Percentiles rank a stretch among this genome's conserved stretches.
These are phyloP conservation scores for Chalcosyrphus nemorum DNA, from an alignment of 2,888 invertebrate genomes.

Conservation along the genomic window DNA sequence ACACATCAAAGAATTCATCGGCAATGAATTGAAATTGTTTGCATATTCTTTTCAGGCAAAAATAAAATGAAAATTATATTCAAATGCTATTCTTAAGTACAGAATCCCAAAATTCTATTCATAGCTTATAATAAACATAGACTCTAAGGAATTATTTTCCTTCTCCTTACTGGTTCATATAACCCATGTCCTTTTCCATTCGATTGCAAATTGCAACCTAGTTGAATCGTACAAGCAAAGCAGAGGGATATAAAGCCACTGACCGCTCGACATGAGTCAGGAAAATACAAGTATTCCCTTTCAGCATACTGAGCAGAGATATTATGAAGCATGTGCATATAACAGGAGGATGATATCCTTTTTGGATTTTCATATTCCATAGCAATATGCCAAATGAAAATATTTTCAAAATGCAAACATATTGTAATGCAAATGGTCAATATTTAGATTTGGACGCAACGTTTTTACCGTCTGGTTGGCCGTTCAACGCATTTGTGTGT, in stretches of 20 bases:
- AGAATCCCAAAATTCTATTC: neutral
- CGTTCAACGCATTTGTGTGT: slow-evolving; percentile 17
- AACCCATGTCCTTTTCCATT: neutral
- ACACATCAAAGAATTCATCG: too few relatives aligned
- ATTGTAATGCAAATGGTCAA: slow-evolving; percentile 80
- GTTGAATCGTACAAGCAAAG: neutral
- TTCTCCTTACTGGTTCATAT: neutral
- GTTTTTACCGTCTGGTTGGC: slow-evolving; percentile 49
- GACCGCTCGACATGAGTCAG: slow-evolving; percentile 26
- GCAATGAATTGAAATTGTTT: neutral
- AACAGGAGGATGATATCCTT: slow-evolving; percentile 23
- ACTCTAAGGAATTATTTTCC: slow-evolving; percentile 17
- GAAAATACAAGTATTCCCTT: slow-evolving; percentile 35
- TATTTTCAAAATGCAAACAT: slow-evolving; percentile 79
- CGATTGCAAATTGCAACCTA: slow-evolving; percentile 1
- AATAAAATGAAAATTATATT: neutral
- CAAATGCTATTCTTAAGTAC: neutral
- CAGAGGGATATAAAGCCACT: slow-evolving; percentile 12
- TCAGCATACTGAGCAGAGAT: slow-evolving; percentile 1
- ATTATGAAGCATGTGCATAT: neutral
- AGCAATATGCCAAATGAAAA: slow-evolving; percentile 76
- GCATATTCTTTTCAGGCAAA: too few relatives aligned
- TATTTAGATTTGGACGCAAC: slow-evolving; percentile 75
- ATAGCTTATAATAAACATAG: neutral
- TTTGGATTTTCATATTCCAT: slow-evolving; percentile 63